Evolutionary conservation across 2,113 vertebrate species (phyloP), one percentile per base, ranked within the genome.

Genomic region (Polypterus bichir): DNA sequence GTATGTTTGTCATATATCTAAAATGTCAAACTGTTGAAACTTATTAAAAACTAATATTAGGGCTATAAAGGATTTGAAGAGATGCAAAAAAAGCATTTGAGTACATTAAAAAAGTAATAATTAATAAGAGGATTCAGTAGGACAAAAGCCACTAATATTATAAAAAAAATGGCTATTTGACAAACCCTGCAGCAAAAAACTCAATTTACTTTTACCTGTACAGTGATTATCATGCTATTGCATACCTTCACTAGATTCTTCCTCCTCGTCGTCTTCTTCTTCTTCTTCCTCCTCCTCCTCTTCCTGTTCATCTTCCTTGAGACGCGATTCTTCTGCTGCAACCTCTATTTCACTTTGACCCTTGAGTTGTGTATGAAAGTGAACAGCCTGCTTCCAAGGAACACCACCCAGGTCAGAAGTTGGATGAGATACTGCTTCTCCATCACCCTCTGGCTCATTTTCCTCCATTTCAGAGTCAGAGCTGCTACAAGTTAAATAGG

Each of bases 381-480:
- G 81, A 9, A 94, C 94, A 0, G 92, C 92, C 72, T 95, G 91
- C 65, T 91, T 93, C 95, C 96, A 98, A 0, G 94, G 91, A 44
- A 94, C 89, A 0, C 94, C 92, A 0, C 93, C 92, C 55, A 97
- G 77, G 73, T 97, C 94, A 0, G 92, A 95, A 9, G 89, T 71
- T 5, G 70, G 78, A 2, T 64, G 80, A 1, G 74, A 3, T 80
- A 79, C 5, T 74, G 71, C 1, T 79, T 77, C 1, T 80, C 78
- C 11, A 27, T 86, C 79, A 0, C 85, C 82, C 6, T 71, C 79
- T 1, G 83, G 86, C 0, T 89, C 81, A 47, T 82, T 78, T 59
- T 89, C 86, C 47, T 93, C 91, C 90, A 94, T 98, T 71, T 98
- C 94, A 0, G 93, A 98, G 76, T 98, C 96, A 0, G 96, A 98